phyloP scores from a whole-genome alignment of 2,113 vertebrate genomes.

The Pantherophis guttatus region DNA sequence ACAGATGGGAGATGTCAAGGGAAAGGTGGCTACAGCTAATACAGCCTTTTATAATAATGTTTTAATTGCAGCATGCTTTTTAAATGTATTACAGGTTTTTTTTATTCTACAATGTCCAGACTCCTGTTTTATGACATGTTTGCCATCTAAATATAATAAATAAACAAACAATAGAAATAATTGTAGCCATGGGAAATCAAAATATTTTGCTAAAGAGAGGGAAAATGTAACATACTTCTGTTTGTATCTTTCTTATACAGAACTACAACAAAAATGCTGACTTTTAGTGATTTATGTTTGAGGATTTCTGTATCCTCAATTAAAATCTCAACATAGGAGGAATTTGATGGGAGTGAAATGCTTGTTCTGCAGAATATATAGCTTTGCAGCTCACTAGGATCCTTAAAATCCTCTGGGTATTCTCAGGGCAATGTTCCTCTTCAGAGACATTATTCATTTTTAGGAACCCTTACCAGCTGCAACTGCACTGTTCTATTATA shows the following conservation, averaged over 20 bases:
- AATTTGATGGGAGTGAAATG: conserved; percentile 14
- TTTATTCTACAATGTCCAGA: neutral
- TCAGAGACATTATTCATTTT: neutral
- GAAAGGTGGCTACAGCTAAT: neutral
- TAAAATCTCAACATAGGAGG: conserved; percentile 44
- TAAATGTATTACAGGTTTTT: neutral
- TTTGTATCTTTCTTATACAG: conserved; percentile 32
- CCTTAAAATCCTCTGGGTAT: conserved; percentile 45
- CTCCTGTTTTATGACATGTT: neutral
- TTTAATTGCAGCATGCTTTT: neutral
- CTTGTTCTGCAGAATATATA: conserved; percentile 48
- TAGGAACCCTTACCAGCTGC: neutral
- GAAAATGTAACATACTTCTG: conserved; percentile 12
- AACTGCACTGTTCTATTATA: conserved; percentile 40
- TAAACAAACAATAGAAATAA: neutral
- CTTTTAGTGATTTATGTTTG: neutral
- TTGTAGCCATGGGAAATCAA: conserved; percentile 16
- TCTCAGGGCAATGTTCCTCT: conserved; percentile 59
- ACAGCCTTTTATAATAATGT: neutral
- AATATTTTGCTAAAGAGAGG: neutral
- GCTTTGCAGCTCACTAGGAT: conserved; percentile 35
- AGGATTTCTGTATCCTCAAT: neutral
- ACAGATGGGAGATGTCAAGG: neutral
- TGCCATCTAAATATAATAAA: neutral
- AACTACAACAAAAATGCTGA: conserved; percentile 2